A percentile compares a stretch with the other conserved stretches of the same genome.
These are phyloP conservation scores for Oreotragus oreotragus DNA, from an alignment of 2,113 vertebrate species.

Conservation along the genomic window DNA sequence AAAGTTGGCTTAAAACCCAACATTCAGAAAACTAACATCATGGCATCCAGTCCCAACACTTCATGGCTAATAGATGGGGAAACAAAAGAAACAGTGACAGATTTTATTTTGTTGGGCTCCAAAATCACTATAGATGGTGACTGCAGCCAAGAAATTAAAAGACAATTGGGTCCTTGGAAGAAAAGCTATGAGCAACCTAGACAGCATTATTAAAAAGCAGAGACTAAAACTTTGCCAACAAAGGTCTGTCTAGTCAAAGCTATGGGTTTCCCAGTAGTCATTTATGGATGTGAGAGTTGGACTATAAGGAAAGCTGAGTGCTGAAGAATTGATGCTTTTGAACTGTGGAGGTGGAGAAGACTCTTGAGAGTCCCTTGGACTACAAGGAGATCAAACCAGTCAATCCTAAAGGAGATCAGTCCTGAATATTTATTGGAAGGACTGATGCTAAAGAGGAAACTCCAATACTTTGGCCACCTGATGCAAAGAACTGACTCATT, in stretches of 20 bases:
- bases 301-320: background rate
- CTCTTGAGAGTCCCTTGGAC: background rate
- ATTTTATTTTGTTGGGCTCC: background rate
- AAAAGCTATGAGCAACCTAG: background rate
- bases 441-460: background rate
- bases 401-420: background rate
- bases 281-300: background rate
- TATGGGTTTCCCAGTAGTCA: background rate
- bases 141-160: background rate
- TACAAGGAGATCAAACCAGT: background rate
- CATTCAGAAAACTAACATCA: background rate
- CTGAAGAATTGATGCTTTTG: background rate
- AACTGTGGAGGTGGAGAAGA: background rate
- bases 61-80: background rate
- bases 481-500: background rate
- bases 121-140: background rate
- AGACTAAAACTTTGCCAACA: background rate
- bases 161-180: background rate
- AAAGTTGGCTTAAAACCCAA: background rate
- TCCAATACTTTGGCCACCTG: background rate
- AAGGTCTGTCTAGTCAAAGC: background rate
- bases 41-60: background rate
- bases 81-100: background rate
- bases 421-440: background rate
- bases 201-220: background rate